Conservation (phyloP, 2,113 vertebrate genomes). For the Emberiza fucata region DNA sequence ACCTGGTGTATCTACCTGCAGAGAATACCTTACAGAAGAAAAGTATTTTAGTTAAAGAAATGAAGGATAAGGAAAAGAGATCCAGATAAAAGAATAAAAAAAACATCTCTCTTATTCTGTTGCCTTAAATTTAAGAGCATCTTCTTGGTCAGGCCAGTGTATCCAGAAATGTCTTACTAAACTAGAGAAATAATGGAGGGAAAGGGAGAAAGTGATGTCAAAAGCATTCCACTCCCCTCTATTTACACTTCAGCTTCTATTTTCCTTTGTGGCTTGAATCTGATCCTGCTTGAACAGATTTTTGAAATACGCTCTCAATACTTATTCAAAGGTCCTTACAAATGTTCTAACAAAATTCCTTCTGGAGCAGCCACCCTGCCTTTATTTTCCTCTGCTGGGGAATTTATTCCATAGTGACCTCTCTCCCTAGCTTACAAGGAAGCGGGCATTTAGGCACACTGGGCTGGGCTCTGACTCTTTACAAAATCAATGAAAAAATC, state of each 20-base stretch:
- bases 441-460: constrained; percentile 21
- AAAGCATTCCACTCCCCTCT: no score
- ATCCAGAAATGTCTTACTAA: not conserved
- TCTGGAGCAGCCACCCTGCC: not conserved
- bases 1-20: not conserved
- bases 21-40: not conserved
- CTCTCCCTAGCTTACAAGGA: not conserved
- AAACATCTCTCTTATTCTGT: not conserved
- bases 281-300: constrained; percentile 37
- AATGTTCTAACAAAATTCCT: constrained; percentile 42
- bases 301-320: not conserved
- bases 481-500: not conserved
- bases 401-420: constrained; percentile 39
- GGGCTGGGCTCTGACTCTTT: not conserved
- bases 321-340: constrained; percentile 33
- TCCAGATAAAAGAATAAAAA: not conserved
- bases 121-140: not conserved
- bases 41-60: not conserved
- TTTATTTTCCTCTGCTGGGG: not conserved
- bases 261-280: constrained; percentile 28
- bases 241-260: constrained; percentile 21
- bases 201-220: not conserved
- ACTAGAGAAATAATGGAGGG: not conserved
- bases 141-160: not conserved
- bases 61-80: not conserved